Evolutionary conservation across 30 jellyfish, hydroid and myxozoan genomes (phyloP).

Genomic region (Chrysaora quinquecirrha): DNA sequence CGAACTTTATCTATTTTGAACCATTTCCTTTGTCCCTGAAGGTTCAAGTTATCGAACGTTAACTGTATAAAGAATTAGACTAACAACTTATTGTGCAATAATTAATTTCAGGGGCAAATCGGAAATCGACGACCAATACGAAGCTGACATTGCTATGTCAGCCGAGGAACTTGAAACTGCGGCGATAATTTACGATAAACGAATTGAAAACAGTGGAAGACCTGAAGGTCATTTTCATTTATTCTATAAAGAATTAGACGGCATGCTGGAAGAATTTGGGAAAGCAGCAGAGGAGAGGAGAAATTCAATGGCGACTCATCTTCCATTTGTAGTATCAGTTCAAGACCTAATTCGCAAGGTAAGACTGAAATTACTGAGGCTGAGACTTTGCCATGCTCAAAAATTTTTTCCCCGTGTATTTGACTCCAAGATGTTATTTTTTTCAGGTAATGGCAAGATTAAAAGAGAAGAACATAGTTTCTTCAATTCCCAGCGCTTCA

Average conservation of each 20-base stretch:
- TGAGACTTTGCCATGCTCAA: too few relatives aligned
- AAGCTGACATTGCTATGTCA: background rate
- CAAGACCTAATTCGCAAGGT: too few relatives aligned
- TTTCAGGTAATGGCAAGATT: background rate
- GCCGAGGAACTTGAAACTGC: slow-evolving; percentile 11
- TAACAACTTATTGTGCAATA: background rate
- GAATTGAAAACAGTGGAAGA: slow-evolving; percentile 16
- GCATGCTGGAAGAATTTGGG: slow-evolving; percentile 47
- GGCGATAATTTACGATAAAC: slow-evolving; percentile 22
- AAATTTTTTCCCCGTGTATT: too few relatives aligned
- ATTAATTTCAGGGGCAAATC: slow-evolving; percentile 27
- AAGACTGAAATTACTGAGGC: too few relatives aligned
- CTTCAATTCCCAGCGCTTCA: background rate
- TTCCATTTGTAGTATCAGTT: slow-evolving; percentile 16
- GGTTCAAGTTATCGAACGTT: too few relatives aligned
- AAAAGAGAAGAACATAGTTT: background rate
- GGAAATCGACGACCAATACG: slow-evolving; percentile 22
- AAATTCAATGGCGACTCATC: slow-evolving; percentile 12
- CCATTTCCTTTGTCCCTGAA: too few relatives aligned
- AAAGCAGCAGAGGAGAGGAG: slow-evolving; percentile 65
- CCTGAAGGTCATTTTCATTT: slow-evolving; percentile 22
- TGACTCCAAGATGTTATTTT: too few relatives aligned
- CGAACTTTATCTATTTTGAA: too few relatives aligned
- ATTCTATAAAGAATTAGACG: slow-evolving; percentile 16
- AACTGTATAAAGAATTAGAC: too few relatives aligned